phyloP scores from a whole-genome alignment of 1,140 invertebrate genomes.

The Trichonephila inaurata region DNA sequence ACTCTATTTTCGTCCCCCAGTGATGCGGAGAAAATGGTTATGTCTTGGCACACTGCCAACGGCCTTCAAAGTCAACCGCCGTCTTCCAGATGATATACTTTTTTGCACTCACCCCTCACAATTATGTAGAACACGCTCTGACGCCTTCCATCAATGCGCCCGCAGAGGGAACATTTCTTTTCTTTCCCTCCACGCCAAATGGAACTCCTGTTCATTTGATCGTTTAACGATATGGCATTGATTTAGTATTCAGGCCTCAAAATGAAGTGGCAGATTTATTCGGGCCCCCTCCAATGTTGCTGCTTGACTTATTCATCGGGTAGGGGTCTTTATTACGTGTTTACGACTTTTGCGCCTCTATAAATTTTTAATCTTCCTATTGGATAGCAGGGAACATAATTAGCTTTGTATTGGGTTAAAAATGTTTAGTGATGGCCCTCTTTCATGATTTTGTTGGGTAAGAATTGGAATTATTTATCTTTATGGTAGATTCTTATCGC shows the following conservation, averaged over 20 bases:
- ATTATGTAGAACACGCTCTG: slow-evolving; percentile 44
- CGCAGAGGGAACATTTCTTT: not conserved
- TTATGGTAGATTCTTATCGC: not conserved
- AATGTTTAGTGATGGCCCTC: not conserved
- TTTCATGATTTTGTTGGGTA: not conserved
- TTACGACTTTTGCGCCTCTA: slow-evolving; percentile 1
- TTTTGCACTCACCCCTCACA: slow-evolving; percentile 10
- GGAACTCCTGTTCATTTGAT: not conserved
- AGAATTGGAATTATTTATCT: not conserved
- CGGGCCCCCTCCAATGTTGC: not conserved
- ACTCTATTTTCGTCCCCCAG: slow-evolving; percentile 42
- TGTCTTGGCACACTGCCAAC: slow-evolving; percentile 43
- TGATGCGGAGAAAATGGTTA: slow-evolving; percentile 53
- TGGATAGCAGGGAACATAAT: slow-evolving; percentile 17
- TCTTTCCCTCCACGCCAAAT: not conserved
- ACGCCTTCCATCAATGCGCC: not conserved
- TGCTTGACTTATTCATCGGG: slow-evolving; percentile 12
- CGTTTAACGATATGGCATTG: slow-evolving; percentile 20
- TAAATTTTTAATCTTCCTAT: slow-evolving; percentile 24
- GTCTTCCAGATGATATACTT: slow-evolving; percentile 50
- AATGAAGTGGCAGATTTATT: slow-evolving; percentile 12
- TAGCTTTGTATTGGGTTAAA: not conserved
- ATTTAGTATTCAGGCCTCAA: slow-evolving; percentile 27
- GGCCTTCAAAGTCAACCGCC: slow-evolving; percentile 51
- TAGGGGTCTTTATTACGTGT: slow-evolving; percentile 4